These are phyloP conservation scores for Ambastaia sidthimunki DNA, from an alignment of 2,797 vertebrate genomes.

Conservation along the genomic window DNA sequence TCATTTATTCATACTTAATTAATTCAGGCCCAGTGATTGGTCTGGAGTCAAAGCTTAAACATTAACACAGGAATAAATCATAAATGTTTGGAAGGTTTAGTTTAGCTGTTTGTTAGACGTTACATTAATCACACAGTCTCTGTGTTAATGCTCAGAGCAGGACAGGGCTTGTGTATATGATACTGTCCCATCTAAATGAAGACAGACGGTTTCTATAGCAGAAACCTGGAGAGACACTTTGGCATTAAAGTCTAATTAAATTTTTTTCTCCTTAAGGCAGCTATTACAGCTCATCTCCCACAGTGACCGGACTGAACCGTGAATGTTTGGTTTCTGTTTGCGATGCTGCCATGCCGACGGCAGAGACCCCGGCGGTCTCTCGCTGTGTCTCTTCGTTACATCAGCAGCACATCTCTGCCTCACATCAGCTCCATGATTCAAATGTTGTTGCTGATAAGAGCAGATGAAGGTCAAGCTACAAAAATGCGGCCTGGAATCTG, in stretches of 20 bases:
- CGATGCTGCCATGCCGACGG: conserved; percentile 62
- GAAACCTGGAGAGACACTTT: conserved; percentile 60
- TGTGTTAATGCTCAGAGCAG: conserved; percentile 2
- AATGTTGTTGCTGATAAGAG: conserved; percentile 71
- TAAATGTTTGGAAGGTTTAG: no score
- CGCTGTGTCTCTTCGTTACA: conserved; percentile 66
- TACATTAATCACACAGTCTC: conserved; percentile 58
- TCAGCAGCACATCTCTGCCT: conserved; percentile 55
- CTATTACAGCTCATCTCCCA: conserved; percentile 41
- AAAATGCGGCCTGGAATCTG: conserved; percentile 62
- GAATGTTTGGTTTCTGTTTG: conserved; percentile 64
- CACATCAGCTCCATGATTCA: conserved; percentile 74
- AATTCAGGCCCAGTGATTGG: no score
- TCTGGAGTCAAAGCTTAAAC: no score
- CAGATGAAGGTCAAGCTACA: conserved; percentile 75
- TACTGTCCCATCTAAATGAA: conserved; percentile 50
- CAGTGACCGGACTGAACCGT: conserved; percentile 57
- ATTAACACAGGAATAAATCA: no score
- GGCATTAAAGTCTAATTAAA: conserved; percentile 68
- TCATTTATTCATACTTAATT: no score
- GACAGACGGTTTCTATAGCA: conserved; percentile 12
- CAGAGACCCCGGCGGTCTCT: conserved; percentile 61
- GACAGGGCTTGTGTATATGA: conserved; percentile 13
- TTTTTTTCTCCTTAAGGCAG: conserved; percentile 54
- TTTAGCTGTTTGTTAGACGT: no score